These are phyloP conservation scores for Spheniscus mendiculus DNA, from an alignment of 2,113 vertebrate species.

Conservation along the genomic window DNA sequence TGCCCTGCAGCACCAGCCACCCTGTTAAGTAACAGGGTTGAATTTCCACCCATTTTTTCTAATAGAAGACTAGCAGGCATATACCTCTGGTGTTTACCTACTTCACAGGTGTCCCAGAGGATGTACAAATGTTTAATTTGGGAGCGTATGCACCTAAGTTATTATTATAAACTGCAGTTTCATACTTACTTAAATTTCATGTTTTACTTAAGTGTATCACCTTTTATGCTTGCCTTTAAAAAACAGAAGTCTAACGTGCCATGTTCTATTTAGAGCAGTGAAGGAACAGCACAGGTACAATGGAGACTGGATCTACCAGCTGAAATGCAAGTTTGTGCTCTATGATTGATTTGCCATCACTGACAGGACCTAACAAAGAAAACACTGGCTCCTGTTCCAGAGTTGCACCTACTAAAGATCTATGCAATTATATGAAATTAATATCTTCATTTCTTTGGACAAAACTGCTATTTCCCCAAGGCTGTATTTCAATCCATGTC, in stretches of 20 bases:
- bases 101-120: not conserved
- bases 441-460: conserved; percentile 9
- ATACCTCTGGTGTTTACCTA: not conserved
- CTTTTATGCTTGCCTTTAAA: not conserved
- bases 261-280: not conserved
- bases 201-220: not conserved
- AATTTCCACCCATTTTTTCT: not conserved
- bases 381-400: conserved; percentile 3
- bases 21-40: not conserved
- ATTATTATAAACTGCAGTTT: not conserved
- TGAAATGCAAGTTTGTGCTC: conserved; percentile 25
- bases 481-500: conserved; percentile 35
- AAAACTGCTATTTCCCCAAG: conserved; percentile 33
- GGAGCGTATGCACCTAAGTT: not conserved
- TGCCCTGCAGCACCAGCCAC: not conserved
- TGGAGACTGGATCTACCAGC: not conserved
- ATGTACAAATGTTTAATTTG: not conserved
- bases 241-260: not conserved
- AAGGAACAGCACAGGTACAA: not conserved
- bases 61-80: not conserved
- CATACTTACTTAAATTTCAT: not conserved
- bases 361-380: conserved; percentile 32
- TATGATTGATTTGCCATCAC: not conserved
- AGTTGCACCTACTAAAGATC: conserved; percentile 5
- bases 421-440: conserved; percentile 4